Evolutionary conservation across 2,113 vertebrate genomes (phyloP), one percentile per base, ranked within the genome.

Genomic region (Macaca nemestrina): DNA sequence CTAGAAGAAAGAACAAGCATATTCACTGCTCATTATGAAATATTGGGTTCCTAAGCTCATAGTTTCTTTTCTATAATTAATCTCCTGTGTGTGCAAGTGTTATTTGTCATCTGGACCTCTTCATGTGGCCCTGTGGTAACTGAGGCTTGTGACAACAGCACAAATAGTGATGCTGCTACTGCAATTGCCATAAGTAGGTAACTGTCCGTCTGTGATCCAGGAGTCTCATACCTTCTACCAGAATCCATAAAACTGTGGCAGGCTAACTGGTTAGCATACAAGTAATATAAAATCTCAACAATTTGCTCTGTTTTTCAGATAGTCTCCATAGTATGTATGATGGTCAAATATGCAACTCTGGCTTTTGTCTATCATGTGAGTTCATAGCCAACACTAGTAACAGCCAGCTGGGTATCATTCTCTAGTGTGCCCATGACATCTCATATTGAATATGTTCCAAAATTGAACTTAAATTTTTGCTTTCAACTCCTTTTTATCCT

Each of bases 31-130:
- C 14, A 27, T 59, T 45, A 14, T 32, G 55, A 25, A 35, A 25
- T 32, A 38, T 1, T 52, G 23, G 9, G 1, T 76, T 75, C 23
- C 30, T 75, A 68, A 43, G 12, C 13, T 43, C 16, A 9, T 16
- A 27, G 4, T 10, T 70, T 8, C 20, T 79, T 20, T 55, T 48
- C 38, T 14, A 8, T 88, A 64, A 35, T n/a, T 38, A 59, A 20
- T 13, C 3, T 8, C 59, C 25, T 55, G 9, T 25, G 55, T 12
- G 14, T n/a, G 1, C 10, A 83, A 35, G 0, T 40, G 20, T 16
- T 38, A 12, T 10, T 30, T 45, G 12, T 32, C 17, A 6, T 73
- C 38, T 73, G 38, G 20, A 38, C 18, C 48, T 38, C 5, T 79
- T n/a, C 12, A 4, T 30, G 16, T 57, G 45, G 11, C 12, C 30